A percentile compares a stretch with the other conserved stretches of the same genome.
Evolutionary conservation across 2,797 vertebrate genomes (phyloP).

Genomic region (Enteromius fasciolatus): DNA sequence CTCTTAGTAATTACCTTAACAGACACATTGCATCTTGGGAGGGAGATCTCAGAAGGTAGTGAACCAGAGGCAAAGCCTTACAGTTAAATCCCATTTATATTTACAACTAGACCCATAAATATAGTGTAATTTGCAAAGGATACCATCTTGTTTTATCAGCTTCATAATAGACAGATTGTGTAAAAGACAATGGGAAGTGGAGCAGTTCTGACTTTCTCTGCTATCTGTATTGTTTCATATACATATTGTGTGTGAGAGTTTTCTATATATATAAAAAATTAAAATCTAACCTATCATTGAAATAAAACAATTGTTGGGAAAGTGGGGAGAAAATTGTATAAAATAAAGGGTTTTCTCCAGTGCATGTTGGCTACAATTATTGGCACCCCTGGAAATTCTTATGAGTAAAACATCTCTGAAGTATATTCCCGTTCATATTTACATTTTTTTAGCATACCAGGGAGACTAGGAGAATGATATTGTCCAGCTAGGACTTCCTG

Average conservation of each 20-base stretch:
- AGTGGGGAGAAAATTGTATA: too few relatives aligned
- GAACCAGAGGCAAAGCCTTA: conserved; percentile 10
- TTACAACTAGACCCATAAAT: conserved; percentile 30
- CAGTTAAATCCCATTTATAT: conserved; percentile 2
- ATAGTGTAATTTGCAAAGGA: conserved; percentile 25
- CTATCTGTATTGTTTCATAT: background rate
- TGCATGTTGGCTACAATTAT: too few relatives aligned
- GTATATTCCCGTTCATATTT: too few relatives aligned
- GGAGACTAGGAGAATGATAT: too few relatives aligned
- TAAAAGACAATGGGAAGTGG: conserved; percentile 12
- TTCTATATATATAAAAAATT: background rate
- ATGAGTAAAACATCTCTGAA: too few relatives aligned
- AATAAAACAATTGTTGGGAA: too few relatives aligned
- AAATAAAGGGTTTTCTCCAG: too few relatives aligned
- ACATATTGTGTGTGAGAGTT: background rate
- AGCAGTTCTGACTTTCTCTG: background rate
- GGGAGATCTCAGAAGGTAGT: background rate
- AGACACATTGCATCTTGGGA: conserved; percentile 2
- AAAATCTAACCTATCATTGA: too few relatives aligned
- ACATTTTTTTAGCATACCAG: too few relatives aligned
- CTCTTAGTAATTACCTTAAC: background rate
- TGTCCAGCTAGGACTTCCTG: too few relatives aligned
- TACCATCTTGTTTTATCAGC: conserved; percentile 24
- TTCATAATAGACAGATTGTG: background rate
- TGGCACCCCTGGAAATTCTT: too few relatives aligned